A percentile compares a stretch with the other conserved stretches of the same genome.
Conservation (phyloP, 2,888 invertebrate genomes). For the Rhimphoctona megacephalus region DNA sequence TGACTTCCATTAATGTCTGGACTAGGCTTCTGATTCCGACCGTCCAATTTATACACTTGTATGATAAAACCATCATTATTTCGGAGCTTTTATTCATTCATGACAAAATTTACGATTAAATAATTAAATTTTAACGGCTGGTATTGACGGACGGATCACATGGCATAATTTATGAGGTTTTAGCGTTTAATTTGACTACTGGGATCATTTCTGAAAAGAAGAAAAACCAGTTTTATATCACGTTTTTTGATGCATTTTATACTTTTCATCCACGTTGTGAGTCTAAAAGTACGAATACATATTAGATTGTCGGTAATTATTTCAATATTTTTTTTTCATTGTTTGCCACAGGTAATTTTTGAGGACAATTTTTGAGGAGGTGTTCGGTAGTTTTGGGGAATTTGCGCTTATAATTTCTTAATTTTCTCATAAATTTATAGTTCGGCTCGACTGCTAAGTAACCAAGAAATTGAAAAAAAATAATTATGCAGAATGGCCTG, state of each 20-base stretch:
- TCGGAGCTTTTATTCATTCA: background rate
- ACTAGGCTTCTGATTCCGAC: no score
- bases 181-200: background rate
- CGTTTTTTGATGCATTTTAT: background rate
- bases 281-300: background rate
- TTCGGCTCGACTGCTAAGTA: background rate
- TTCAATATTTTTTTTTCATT: background rate
- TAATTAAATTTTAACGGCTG: slow-evolving; percentile 31
- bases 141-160: background rate
- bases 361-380: background rate
- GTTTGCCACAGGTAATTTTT: background rate
- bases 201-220: background rate
- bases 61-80: slow-evolving; percentile 1
- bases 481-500: background rate
- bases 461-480: background rate
- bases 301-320: no score
- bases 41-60: slow-evolving; percentile 7
- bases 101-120: slow-evolving; percentile 28
- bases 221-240: background rate
- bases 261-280: background rate
- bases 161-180: slow-evolving; percentile 3
- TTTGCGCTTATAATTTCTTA: background rate
- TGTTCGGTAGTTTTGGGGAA: background rate
- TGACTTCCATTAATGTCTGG: no score
- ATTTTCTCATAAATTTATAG: background rate